Evolutionary conservation across 1,140 invertebrate species (phyloP).

Genomic region (Rhagoletis pomonella): DNA sequence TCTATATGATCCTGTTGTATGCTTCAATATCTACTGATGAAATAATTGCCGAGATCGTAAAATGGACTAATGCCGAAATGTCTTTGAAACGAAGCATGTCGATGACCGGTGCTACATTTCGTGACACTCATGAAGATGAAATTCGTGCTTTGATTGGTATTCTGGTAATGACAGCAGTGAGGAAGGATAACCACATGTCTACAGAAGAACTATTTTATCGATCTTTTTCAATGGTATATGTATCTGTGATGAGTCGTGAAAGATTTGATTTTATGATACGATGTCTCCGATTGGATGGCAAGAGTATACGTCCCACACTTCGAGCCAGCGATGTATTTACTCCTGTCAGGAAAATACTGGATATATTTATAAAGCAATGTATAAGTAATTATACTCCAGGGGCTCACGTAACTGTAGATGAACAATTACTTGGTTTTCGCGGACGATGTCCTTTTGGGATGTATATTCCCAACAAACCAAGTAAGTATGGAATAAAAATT

Average conservation of each 20-base stretch:
- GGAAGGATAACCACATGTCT: background rate
- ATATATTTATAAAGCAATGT: conserved; percentile 51
- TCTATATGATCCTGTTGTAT: background rate
- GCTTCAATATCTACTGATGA: background rate
- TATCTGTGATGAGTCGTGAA: background rate
- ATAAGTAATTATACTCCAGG: conserved; percentile 16
- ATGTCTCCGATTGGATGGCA: background rate
- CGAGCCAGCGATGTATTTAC: background rate
- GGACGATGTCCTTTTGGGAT: too few species aligned
- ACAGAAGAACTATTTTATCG: background rate
- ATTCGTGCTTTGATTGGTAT: background rate
- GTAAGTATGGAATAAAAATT: too few species aligned
- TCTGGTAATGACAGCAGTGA: too few species aligned
- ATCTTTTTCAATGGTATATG: background rate
- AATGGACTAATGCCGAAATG: background rate
- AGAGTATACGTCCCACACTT: background rate
- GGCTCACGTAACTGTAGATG: conserved; percentile 14
- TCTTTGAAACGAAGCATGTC: background rate
- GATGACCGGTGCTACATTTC: background rate
- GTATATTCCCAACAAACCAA: too few species aligned
- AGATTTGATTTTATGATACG: background rate
- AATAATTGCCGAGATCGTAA: background rate
- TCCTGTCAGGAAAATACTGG: too few species aligned
- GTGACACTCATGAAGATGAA: background rate
- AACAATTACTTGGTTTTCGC: too few species aligned